Conservation (phyloP, 2,113 vertebrate genomes). For the Crotalus viridis region DNA sequence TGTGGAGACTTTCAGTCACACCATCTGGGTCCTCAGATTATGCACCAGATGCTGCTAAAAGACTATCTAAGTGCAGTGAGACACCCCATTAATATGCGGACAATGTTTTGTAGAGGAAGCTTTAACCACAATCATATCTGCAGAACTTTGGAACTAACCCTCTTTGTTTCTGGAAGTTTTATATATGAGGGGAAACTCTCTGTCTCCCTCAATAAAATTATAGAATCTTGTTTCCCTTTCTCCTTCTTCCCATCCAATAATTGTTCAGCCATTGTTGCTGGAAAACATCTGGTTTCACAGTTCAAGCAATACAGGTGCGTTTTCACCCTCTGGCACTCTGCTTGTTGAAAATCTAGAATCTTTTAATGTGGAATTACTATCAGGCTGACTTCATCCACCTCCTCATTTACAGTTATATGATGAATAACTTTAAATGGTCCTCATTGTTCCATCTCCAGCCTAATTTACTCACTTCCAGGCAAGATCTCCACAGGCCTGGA, state of each 20-base stretch:
- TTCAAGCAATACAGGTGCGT: conserved; percentile 51
- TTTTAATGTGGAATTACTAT: conserved; percentile 70
- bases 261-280: conserved; percentile 42
- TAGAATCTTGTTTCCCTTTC: conserved; percentile 49
- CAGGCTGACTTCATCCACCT: conserved; percentile 58
- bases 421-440: conserved; percentile 56
- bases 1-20: neutral
- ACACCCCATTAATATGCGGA: conserved; percentile 57
- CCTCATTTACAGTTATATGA: conserved; percentile 49
- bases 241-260: conserved; percentile 39
- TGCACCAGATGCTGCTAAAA: conserved; percentile 53
- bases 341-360: conserved; percentile 64
- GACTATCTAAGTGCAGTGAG: conserved; percentile 40
- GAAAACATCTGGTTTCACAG: conserved; percentile 62
- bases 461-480: conserved; percentile 56
- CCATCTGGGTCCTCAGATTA: conserved; percentile 33
- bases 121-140: conserved; percentile 71
- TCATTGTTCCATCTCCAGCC: conserved; percentile 34
- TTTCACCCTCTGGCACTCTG: conserved; percentile 51
- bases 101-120: conserved; percentile 47
- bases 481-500: conserved; percentile 51
- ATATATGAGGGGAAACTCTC: neutral
- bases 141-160: conserved; percentile 5
- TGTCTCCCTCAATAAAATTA: neutral
- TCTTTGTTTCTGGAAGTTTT: neutral